phyloP scores from a whole-genome alignment of 2,113 vertebrate species.

The Actinemys pallida region DNA sequence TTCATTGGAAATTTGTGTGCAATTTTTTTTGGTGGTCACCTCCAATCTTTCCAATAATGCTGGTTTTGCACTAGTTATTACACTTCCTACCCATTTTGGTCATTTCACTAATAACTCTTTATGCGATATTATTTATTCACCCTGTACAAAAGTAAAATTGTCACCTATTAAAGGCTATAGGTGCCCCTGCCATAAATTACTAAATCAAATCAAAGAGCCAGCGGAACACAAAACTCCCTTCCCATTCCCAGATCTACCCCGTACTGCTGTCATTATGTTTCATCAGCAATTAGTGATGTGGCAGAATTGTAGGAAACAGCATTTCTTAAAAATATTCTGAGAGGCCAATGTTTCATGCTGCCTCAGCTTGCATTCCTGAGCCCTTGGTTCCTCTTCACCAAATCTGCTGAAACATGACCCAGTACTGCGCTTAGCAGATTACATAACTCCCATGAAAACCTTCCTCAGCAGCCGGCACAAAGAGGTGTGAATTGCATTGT shows the following conservation, averaged over 20 bases:
- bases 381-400: background rate
- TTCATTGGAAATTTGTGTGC: background rate
- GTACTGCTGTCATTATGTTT: background rate
- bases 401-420: background rate
- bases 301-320: background rate
- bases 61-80: background rate
- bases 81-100: background rate
- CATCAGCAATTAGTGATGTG: background rate
- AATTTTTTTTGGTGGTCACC: background rate
- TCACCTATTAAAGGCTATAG: background rate
- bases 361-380: background rate
- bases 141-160: background rate
- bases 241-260: background rate
- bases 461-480: background rate
- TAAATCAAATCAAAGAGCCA: background rate
- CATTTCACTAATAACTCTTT: background rate
- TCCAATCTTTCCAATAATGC: background rate
- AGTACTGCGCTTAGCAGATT: background rate
- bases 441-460: background rate
- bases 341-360: background rate
- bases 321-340: background rate
- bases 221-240: background rate
- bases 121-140: background rate
- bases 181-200: background rate
- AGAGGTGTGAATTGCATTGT: background rate